phyloP scores from a whole-genome alignment of 2,113 vertebrate species.

The Bombycilla garrulus region DNA sequence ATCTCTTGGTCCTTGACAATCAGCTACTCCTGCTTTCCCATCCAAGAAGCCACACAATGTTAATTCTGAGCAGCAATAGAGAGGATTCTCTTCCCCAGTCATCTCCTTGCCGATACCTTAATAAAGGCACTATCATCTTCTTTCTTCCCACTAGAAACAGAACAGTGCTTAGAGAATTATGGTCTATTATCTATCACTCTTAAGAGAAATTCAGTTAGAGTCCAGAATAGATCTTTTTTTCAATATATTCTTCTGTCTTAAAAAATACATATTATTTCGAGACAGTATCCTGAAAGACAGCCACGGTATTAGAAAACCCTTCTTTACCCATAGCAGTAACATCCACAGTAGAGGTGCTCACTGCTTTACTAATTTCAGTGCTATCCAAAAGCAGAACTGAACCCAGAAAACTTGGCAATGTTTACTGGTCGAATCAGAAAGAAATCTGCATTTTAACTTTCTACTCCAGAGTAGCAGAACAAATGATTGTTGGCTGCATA shows the following conservation, averaged over 20 bases:
- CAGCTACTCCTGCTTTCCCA: background rate
- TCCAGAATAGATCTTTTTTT: background rate
- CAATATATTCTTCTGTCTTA: background rate
- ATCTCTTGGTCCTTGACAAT: background rate
- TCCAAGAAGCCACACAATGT: fast-evolving
- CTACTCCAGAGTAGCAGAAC: background rate
- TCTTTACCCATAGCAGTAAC: background rate
- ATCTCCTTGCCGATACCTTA: background rate
- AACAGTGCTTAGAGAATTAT: background rate
- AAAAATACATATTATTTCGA: background rate
- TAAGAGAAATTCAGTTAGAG: background rate
- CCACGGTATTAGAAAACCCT: background rate
- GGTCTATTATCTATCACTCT: background rate
- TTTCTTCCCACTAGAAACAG: background rate
- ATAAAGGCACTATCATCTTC: background rate
- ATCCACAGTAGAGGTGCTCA: background rate
- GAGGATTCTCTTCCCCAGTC: background rate
- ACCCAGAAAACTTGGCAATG: background rate
- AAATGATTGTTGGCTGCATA: background rate
- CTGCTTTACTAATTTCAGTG: background rate
- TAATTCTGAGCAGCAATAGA: background rate
- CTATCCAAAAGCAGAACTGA: background rate
- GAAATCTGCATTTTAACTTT: background rate
- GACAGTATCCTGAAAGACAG: background rate
- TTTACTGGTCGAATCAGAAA: background rate